Base-by-base conservation (phyloP, 2,888 invertebrate genomes). In the Plebejus anna region DNA sequence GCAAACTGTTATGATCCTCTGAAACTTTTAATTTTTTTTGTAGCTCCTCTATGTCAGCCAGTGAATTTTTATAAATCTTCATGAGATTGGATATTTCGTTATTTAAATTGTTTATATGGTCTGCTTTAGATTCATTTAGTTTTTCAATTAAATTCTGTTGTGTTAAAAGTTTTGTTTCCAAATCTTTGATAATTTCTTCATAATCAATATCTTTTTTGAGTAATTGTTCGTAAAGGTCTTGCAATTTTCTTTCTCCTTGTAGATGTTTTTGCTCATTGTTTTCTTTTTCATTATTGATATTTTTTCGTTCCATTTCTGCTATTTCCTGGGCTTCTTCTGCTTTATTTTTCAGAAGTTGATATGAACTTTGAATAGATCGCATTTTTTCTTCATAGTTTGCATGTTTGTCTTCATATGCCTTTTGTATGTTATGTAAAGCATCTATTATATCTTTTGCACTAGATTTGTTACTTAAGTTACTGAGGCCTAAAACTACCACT, bases 261-360 rank as follows among this genome's bases (percentile, higher is more conserved):
- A 84, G 77, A 83, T 83, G 87, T 70, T 90, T 89, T 79, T 80
- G 83, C 55, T 90, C 83, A 16, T 88, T 90, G 76, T 90, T 88
- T 82, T 92, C 92, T 82, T 92, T 92, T 80, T 93, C 93, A 79
- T 80, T 83, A 1, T 86, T 78, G 76, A 91, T 89, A 82, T 91
- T 93, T 82, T 87, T 88, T 82, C 89, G 90, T 82, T 93, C 93
- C 79, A 86, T 88, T 84, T 93, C 92, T 5, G 90, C 86, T 57
- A 90, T 82, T 81, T 83, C 88, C 80, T 88, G 90, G 6, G 92
- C 91, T 83, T 92, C 91, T 77, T 92, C 90, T 0, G 92, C 90
- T 86, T 93, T 93, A 72, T 81, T 86, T 79, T 89, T 82, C 61
- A 93, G 85, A 76, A 93, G 77, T 79, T 92, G 89, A 70, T 90